Evolutionary conservation across 2,113 vertebrate genomes (phyloP), one percentile per base, ranked within the genome.

Genomic region (Patagioenas fasciata): DNA sequence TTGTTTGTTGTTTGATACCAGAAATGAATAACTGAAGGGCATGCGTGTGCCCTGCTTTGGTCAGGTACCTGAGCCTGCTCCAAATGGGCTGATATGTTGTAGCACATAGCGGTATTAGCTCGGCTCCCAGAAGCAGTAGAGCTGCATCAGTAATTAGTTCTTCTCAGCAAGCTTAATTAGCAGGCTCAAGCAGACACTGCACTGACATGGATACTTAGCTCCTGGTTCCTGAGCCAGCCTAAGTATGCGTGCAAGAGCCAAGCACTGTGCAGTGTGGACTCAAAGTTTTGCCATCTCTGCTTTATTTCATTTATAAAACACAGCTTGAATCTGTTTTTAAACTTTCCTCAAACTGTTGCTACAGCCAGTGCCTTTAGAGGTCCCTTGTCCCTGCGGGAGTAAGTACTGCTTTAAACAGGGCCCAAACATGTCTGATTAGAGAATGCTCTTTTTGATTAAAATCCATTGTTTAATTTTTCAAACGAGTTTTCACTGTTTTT

Each of bases 391-490:
- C 36, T 51, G 1, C 64, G 18, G 8, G 36, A 93, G 21, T 47
- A 85, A 70, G n/a, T 15, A 18, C 32, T 80, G 48, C 62, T 86
- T 86, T 84, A 78, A 91, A 87, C 44, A 50, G 87, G 80, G 31
- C 48, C 47, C 36, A 66, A 34, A 50, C 11, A 12, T 9, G 2
- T 78, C 60, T 82, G 71, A 90, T 88, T 70, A 71, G 32, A 86
- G 32, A 73, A 78, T 62, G 53, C 19, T 78, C 21, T 69, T 93
- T 96, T 91, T 95, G 34, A 96, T 96, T 96, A 97, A 95, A 97
- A 87, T 92, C 53, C 83, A 96, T 80, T 89, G 75, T 48, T 96
- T 98, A 97, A 96, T 97, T 98, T 97, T 97, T 97, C 94, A 96
- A 83, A 97, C 47, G 86, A 84, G 50, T 97, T 97, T 97, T 95